phyloP scores from a whole-genome alignment of 2,113 vertebrate genomes.

The Cinclus mexicanus region DNA sequence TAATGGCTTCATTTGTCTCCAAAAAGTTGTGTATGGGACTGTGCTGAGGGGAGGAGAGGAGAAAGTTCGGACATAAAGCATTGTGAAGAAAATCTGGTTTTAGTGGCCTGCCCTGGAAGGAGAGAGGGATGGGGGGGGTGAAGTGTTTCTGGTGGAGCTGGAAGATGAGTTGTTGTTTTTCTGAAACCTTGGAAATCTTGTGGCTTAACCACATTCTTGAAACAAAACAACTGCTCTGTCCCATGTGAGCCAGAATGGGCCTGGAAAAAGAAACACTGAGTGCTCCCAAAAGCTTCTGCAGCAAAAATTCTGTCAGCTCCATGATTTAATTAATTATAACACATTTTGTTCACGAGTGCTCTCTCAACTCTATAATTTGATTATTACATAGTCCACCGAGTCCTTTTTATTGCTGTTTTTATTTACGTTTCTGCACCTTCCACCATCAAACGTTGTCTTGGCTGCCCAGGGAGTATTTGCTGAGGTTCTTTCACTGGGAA shows the following conservation, averaged over 20 bases:
- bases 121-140: background rate
- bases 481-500: no score
- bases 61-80: background rate
- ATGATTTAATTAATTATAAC: background rate
- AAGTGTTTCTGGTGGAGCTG: background rate
- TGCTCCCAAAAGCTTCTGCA: background rate
- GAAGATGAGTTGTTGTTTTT: background rate
- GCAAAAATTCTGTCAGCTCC: background rate
- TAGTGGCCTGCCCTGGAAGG: background rate
- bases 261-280: background rate
- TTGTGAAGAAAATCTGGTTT: background rate
- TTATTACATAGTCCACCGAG: accelerated
- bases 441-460: accelerated
- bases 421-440: background rate
- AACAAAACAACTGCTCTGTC: background rate
- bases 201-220: constrained; percentile 22
- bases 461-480: background rate
- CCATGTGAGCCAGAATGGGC: background rate
- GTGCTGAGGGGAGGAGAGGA: background rate
- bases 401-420: background rate
- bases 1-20: background rate
- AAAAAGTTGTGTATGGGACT: background rate
- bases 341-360: background rate
- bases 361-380: background rate
- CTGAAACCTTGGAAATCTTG: background rate